phyloP scores from a whole-genome alignment of 2,113 vertebrate genomes.

The Poeciliopsis prolifica region DNA sequence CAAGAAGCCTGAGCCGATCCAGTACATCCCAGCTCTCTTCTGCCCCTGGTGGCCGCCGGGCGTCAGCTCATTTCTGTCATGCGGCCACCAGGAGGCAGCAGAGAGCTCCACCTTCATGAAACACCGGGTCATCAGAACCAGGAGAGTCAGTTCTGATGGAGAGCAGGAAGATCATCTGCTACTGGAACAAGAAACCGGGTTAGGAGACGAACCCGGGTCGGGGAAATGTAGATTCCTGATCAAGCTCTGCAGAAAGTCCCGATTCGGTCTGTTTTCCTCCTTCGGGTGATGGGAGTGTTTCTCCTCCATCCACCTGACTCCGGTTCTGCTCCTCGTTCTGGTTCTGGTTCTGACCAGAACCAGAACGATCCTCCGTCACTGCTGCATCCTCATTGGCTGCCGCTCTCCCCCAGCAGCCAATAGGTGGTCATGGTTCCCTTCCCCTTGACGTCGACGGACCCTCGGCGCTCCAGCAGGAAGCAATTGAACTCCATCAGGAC shows the following conservation, averaged over 20 bases:
- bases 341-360: neutral
- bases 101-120: neutral
- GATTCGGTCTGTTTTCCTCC: too few relatives aligned
- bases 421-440: conserved; percentile 92
- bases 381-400: conserved; percentile 44
- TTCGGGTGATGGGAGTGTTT: too few relatives aligned
- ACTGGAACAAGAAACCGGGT: neutral
- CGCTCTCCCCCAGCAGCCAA: conserved; percentile 86
- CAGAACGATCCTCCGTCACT: neutral
- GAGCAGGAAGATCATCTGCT: neutral
- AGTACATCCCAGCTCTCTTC: neutral
- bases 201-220: neutral
- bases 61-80: neutral
- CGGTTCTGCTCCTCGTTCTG: too few relatives aligned
- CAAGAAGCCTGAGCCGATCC: neutral
- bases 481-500: conserved; percentile 87
- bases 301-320: too few relatives aligned
- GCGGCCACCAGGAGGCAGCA: neutral
- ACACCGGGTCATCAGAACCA: too few relatives aligned
- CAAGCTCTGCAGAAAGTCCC: too few relatives aligned
- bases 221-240: too few relatives aligned
- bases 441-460: conserved; percentile 91
- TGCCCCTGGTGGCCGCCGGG: neutral
- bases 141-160: neutral
- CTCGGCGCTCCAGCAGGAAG: conserved; percentile 89